Percentiles rank a stretch among this genome's conserved stretches.
Conservation (phyloP, 2,797 vertebrate genomes). For the Nyctalus aviator region DNA sequence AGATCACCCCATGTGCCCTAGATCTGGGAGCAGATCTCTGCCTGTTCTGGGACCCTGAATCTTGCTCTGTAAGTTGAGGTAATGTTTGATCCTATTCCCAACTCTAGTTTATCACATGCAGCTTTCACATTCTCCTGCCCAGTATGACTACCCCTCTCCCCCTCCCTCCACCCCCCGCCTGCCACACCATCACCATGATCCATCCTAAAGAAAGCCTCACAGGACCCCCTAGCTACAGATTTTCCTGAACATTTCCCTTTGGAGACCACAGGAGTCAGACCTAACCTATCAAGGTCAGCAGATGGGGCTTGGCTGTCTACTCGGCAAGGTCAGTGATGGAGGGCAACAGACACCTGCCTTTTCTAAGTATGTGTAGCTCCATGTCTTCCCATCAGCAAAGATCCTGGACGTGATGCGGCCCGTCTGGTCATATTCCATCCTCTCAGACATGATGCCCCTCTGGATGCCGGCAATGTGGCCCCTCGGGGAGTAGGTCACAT, state of each 20-base stretch:
- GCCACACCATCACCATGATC: neutral
- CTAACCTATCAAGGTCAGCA: neutral
- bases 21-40: neutral
- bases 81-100: neutral
- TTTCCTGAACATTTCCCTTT: neutral
- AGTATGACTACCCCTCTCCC: too few species aligned
- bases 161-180: too few species aligned
- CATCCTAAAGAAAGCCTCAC: neutral
- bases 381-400: conserved; percentile 98
- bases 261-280: neutral
- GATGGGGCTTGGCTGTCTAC: neutral
- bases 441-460: conserved; percentile 97
- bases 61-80: neutral
- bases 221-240: neutral
- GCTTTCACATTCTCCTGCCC: neutral
- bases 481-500: conserved; percentile 96
- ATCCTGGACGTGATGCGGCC: conserved; percentile 96
- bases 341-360: conserved; percentile 90
- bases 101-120: neutral
- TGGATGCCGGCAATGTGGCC: conserved; percentile 97
- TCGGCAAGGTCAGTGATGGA: neutral
- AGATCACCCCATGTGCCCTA: neutral
- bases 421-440: conserved; percentile 98
- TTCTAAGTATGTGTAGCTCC: conserved; percentile 99
- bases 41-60: neutral